Evolutionary conservation across 2,888 invertebrate species (phyloP), one percentile per base, ranked within the genome.

Genomic region (Portevinia maculata): DNA sequence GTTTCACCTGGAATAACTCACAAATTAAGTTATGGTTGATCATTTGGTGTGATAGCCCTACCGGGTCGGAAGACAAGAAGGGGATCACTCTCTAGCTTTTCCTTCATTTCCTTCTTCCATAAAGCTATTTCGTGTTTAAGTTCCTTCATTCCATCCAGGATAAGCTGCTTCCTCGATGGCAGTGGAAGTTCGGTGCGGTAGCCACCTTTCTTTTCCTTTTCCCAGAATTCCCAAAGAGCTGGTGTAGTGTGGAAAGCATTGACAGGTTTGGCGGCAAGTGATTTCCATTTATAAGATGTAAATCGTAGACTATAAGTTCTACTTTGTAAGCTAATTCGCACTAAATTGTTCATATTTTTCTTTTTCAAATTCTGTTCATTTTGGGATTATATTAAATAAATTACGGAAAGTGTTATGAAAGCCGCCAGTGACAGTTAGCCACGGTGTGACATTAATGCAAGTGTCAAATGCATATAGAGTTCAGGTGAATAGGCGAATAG

Each of bases 71-170:
- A 91, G 0, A 90, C 78, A 5, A 94, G 79, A 9, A 93, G 86
- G 0, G 94, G 94, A 90, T 96, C 95, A 44, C 91, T 91, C 86
- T 92, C 91, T 9, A 94, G 88, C 65, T 92, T 91, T 71, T 95
- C 94, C 85, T 92, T 93, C 1, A 94, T 87, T 92, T 97, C 97
- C 84, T 94, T 88, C 34, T 91, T 91, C 91, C 94, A 94, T 32
- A 96, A 85, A 46, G 91, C 90, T 0, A 94, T 91, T 91, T 97
- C 96, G 4, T 91, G 79, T 87, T 94, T 94, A 0, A 97, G 87
- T 86, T 94, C 93, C 83, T 92, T 92, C 11, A 94, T 90, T 0
- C 96, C 96, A 78, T 93, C 91, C 57, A 93, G 91, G 34, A 95
- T 89, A 73, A 93, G 91, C 85, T 94, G 90, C 46, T 92, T 91